A percentile compares a stretch with the other conserved stretches of the same genome.
Evolutionary conservation across 2,113 vertebrate genomes (phyloP).

Genomic region (Salminus brasiliensis): DNA sequence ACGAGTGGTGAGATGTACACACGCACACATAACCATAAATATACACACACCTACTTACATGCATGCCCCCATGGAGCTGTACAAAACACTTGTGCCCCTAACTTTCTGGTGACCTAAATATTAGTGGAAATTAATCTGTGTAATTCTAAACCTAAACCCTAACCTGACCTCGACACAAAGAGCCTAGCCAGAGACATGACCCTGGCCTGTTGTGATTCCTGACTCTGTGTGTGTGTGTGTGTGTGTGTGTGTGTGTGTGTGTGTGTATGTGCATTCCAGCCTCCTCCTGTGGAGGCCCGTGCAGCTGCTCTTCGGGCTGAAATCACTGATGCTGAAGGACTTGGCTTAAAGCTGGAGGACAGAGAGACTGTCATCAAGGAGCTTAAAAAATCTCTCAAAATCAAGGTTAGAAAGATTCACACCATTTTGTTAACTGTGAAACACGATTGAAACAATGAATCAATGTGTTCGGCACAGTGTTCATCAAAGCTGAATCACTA

Average conservation of each 20-base stretch:
- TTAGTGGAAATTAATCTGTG: too few species aligned
- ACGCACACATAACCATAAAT: background rate
- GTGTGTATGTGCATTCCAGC: slow-evolving; percentile 45
- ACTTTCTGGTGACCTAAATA: too few species aligned
- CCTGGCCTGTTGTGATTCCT: too few species aligned
- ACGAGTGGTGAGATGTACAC: slow-evolving; percentile 74
- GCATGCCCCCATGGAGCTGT: background rate
- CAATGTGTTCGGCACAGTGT: too few species aligned
- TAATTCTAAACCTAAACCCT: background rate
- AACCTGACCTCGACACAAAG: background rate
- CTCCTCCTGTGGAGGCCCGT: slow-evolving; percentile 84
- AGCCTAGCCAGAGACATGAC: background rate
- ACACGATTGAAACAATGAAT: too few species aligned
- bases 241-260: background rate
- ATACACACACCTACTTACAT: background rate
- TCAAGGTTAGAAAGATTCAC: slow-evolving; percentile 80
- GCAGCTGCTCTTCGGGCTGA: slow-evolving; percentile 88
- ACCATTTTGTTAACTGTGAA: too few species aligned
- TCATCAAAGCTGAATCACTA: too few species aligned
- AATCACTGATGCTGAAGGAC: slow-evolving; percentile 93
- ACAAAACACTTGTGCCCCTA: too few species aligned
- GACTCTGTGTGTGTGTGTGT: too few species aligned
- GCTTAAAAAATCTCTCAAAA: slow-evolving; percentile 96
- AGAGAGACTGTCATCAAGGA: slow-evolving; percentile 96
- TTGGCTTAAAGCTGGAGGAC: slow-evolving; percentile 94